Percentiles rank a stretch among this genome's conserved stretches.
Evolutionary conservation across 2,797 vertebrate species (phyloP).

Genomic region (Enteromius afrohamiltoni): DNA sequence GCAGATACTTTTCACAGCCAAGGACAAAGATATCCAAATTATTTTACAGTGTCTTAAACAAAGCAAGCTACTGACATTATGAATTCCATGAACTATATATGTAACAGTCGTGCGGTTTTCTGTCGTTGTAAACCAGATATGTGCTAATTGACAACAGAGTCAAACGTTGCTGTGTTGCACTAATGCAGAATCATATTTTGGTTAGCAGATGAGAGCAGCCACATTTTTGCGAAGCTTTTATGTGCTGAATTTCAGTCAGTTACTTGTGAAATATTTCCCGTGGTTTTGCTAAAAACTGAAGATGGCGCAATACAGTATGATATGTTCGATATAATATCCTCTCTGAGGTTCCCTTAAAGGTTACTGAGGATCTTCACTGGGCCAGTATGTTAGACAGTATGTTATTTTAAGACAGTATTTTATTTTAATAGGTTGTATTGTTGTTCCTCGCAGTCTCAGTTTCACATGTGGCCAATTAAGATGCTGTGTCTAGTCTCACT

Average conservation of each 20-base stretch:
- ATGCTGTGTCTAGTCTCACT: neutral
- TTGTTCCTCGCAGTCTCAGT: neutral
- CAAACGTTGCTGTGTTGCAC: neutral
- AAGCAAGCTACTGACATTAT: neutral
- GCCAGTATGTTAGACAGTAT: neutral
- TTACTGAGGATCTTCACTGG: neutral
- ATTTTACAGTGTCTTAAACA: neutral
- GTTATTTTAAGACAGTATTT: neutral
- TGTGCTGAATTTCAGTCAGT: neutral
- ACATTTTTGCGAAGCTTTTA: neutral
- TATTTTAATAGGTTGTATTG: neutral
- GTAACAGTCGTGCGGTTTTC: neutral
- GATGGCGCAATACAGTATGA: neutral
- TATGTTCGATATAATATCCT: neutral
- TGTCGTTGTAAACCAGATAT: neutral
- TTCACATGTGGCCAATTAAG: conserved; percentile 5
- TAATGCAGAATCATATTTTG: neutral
- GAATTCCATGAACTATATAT: neutral
- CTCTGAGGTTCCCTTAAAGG: neutral
- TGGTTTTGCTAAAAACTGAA: neutral
- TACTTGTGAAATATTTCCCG: neutral
- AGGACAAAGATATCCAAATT: neutral
- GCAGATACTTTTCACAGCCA: neutral
- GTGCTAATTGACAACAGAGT: neutral
- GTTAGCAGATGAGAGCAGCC: neutral